phyloP scores from a whole-genome alignment of 2,113 vertebrate genomes.

The Potamarius usumacintae region DNA sequence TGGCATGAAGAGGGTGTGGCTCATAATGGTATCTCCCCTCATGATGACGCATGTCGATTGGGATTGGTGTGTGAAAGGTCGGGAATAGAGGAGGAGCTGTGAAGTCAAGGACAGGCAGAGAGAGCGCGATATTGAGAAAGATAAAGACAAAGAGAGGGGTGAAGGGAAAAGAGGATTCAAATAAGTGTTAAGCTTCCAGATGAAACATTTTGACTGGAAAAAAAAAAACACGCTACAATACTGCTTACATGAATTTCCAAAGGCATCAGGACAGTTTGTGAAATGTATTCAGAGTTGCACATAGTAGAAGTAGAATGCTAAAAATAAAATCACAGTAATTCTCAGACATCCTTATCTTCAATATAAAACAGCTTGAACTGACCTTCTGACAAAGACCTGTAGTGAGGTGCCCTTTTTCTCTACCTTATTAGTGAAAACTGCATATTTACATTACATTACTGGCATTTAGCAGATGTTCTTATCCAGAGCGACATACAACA shows the following conservation, averaged over 20 bases:
- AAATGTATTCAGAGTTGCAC: constrained; percentile 73
- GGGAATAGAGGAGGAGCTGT: constrained; percentile 91
- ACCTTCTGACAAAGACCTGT: constrained; percentile 85
- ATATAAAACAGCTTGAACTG: constrained; percentile 84
- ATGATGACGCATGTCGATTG: constrained; percentile 95
- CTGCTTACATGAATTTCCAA: constrained; percentile 73
- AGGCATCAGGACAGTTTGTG: constrained; percentile 66
- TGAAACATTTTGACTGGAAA: constrained; percentile 15
- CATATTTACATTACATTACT: not conserved
- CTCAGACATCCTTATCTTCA: constrained; percentile 78
- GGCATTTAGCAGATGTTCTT: too few species aligned
- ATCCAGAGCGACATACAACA: too few species aligned
- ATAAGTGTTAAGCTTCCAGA: constrained; percentile 74
- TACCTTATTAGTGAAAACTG: constrained; percentile 43
- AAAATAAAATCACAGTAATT: constrained; percentile 87
- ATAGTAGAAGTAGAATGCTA: constrained; percentile 73
- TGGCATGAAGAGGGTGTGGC: constrained; percentile 86
- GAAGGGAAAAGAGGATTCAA: constrained; percentile 47
- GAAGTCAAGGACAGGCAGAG: constrained; percentile 22
- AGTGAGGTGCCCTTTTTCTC: constrained; percentile 72
- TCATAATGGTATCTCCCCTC: constrained; percentile 98
- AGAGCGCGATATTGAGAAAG: not conserved
- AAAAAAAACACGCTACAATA: constrained; percentile 66
- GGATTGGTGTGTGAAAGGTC: constrained; percentile 90
- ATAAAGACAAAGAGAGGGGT: constrained; percentile 6